Evolutionary conservation across 1,140 invertebrate genomes (phyloP), one percentile per base, ranked within the genome.

Genomic region (Cotesia typhae): DNA sequence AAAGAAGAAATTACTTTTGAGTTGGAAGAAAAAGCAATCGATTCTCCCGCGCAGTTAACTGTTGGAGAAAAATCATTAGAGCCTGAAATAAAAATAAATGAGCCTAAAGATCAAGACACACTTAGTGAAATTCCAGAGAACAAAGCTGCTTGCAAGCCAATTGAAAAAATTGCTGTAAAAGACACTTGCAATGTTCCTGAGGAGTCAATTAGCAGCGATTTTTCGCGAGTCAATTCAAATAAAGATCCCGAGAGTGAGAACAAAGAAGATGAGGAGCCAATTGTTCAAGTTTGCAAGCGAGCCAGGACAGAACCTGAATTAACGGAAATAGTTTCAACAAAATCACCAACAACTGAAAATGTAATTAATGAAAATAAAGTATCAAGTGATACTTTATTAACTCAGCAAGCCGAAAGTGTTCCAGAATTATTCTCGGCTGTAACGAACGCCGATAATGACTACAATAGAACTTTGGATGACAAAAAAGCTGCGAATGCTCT

Each of bases 201-300:
- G 41, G 41, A 47, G 41, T 10, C 41, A 47, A 10, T 47, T 47
- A 9, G 41, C 41, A 47, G 41, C 41, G 41, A 47, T 47, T 10
- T 47, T 10, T 7, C 41, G 10, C 6, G 41, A 47, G 2, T 47
- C 10, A 47, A 63, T 63, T 35, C 41, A 14, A 20, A 12, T 6
- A 47, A 47, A 47, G 41, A 47, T 47, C 3, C 6, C n/a, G 41
- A 67, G 17, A 10, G 6, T 53, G 4, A 17, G 35, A 28, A 12
- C 28, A 4, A 10, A 37, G 69, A 71, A 14, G 60, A 64, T 38
- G 6, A 47, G 6, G 17, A n/a, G 55, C 6, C 71, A 69, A 20
- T 73, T 73, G 52, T 67, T 37, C 70, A 70, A 9, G 17, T 70
- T 7, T 47, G 59, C 4, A 70, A 70, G 28, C 36, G 69, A 51